Base-by-base conservation (phyloP, 1,140 invertebrate genomes). In the Philotrypesis tridentata region DNA sequence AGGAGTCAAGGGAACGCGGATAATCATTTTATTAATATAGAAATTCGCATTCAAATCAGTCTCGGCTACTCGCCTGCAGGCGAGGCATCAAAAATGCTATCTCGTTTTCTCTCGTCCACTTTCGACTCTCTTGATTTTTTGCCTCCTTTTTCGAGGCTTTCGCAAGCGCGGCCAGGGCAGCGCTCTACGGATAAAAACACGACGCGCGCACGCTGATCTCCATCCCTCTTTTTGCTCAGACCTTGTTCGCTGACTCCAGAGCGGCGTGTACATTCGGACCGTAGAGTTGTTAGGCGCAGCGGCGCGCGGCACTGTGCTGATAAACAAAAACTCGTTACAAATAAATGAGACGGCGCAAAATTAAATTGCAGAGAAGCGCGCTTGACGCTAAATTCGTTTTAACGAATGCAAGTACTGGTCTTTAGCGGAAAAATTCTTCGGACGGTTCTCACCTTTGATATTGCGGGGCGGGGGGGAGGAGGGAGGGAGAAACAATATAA, bases 21-120 rank as follows among this genome's bases (percentile, higher is more conserved):
- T 63, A 63, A 63, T 33, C 31, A 0, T 21, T 73, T 72, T 80
- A 72, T 80, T 65, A 73, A 80, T 80, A 80, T 63, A 80, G 70
- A 60, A 6, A 63, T 67, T 12, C 29, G n/a, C 37, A 80, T 80
- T 80, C 43, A 9, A 27, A 67, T 65, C 31, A 31, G 60, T 60
- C 33, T 43, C n/a, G 31, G 27, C 23, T 65, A 17, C 5, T 1
- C 63, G 63, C 37, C 31, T 31, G 17, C 21, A 17, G 48, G 21
- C 48, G 5, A 37, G 27, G 40, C 29, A 43, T 70, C 21, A 31
- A 75, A n/a, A 55, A 33, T 68, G 33, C 14, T 12, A 55, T 55
- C 48, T 55, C 48, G 48, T 55, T 55, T 55, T 55, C 48, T 55
- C 17, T 55, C 17, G 21, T 55, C 21, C 21, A 17, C 48, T 55